Evolutionary conservation across 2,797 vertebrate species (phyloP).

Genomic region (Clamator glandarius): DNA sequence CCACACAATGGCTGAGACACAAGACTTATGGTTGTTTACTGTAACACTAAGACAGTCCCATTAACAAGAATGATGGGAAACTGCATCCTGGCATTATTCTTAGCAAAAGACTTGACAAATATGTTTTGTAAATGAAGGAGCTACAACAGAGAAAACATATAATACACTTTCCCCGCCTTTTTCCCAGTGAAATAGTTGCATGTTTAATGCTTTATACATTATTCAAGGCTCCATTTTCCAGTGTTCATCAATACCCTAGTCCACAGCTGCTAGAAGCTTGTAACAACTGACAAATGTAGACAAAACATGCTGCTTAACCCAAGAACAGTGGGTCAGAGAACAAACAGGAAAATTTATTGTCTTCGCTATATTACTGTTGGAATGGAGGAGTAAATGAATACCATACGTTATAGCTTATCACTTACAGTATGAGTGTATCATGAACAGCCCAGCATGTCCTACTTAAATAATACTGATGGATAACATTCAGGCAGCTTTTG

Average conservation of each 20-base stretch:
- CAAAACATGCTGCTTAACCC: slow-evolving; percentile 82
- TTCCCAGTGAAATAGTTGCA: slow-evolving; percentile 70
- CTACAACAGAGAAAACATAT: slow-evolving; percentile 82
- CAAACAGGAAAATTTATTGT: slow-evolving; percentile 82
- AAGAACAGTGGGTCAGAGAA: slow-evolving; percentile 79
- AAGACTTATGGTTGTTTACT: slow-evolving; percentile 87
- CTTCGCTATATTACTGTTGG: slow-evolving; percentile 74
- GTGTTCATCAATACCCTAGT: slow-evolving; percentile 76
- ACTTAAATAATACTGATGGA: slow-evolving; percentile 74
- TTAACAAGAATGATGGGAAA: slow-evolving; percentile 86
- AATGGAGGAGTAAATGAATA: slow-evolving; percentile 75
- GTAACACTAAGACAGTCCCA: slow-evolving; percentile 84
- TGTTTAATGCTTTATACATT: slow-evolving; percentile 81
- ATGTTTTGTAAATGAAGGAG: slow-evolving; percentile 85
- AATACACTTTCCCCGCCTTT: slow-evolving; percentile 54
- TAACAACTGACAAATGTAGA: slow-evolving; percentile 81
- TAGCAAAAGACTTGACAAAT: slow-evolving; percentile 85
- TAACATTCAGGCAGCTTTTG: slow-evolving; percentile 69
- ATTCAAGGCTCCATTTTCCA: slow-evolving; percentile 79
- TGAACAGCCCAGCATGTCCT: slow-evolving; percentile 67
- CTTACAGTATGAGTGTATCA: slow-evolving; percentile 63
- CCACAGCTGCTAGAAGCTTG: slow-evolving; percentile 77
- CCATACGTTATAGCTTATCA: slow-evolving; percentile 75
- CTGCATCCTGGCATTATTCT: slow-evolving; percentile 82
- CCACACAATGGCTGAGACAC: slow-evolving; percentile 74